A percentile compares a stretch with the other conserved stretches of the same genome.
These are phyloP conservation scores for Apteryx owenii DNA, from an alignment of 2,113 vertebrate genomes.

Conservation along the genomic window DNA sequence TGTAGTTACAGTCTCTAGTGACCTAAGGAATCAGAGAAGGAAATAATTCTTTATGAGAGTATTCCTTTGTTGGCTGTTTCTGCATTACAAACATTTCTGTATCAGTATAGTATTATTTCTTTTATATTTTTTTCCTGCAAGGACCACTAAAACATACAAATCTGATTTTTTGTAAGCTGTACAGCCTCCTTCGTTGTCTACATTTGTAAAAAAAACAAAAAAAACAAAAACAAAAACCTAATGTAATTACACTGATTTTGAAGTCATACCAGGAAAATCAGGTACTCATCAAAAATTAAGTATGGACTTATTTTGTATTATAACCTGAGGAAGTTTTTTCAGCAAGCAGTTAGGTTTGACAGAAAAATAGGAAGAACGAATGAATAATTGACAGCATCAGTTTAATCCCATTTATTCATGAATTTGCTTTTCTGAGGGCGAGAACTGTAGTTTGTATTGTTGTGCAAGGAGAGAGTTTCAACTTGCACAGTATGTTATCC, in stretches of 20 bases:
- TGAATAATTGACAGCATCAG: neutral
- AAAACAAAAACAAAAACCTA: too few relatives aligned
- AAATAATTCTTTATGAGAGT: neutral
- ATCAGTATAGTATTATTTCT: neutral
- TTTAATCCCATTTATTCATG: neutral
- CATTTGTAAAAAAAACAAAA: neutral
- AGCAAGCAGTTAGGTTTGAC: neutral
- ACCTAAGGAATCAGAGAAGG: neutral
- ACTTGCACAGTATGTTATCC: fast-evolving
- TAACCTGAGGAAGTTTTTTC: neutral
- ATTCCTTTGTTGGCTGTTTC: neutral
- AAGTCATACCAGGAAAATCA: neutral
- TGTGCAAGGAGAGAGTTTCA: neutral
- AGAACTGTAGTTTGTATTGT: neutral
- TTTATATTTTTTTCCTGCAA: neutral
- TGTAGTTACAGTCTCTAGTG: neutral
- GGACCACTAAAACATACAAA: neutral
- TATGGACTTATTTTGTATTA: neutral
- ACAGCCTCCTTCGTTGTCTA: neutral
- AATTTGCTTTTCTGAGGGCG: neutral
- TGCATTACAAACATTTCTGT: neutral
- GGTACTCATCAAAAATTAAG: neutral
- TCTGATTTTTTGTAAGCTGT: neutral
- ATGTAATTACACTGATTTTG: neutral
- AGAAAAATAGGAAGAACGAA: neutral